A percentile compares a stretch with the other conserved stretches of the same genome.
These are phyloP conservation scores for Micrasema minimum DNA, from an alignment of 1,140 invertebrate genomes.

Conservation along the genomic window DNA sequence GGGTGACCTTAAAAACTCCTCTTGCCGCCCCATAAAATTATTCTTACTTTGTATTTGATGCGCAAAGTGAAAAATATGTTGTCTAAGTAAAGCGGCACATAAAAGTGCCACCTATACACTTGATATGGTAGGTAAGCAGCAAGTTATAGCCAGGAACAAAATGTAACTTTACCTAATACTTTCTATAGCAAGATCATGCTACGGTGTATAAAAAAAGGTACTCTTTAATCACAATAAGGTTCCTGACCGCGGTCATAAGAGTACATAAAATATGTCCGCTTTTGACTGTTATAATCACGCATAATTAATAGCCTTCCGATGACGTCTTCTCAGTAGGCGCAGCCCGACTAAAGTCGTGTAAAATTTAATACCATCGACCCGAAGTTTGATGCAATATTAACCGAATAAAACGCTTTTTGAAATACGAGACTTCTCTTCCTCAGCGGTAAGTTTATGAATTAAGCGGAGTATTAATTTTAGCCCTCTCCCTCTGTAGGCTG, in stretches of 20 bases:
- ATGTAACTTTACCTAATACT: not conserved
- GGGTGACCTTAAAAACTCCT: constrained; percentile 13
- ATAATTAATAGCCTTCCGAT: constrained; percentile 46
- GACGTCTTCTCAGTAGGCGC: constrained; percentile 30
- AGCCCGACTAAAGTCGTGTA: constrained; percentile 18
- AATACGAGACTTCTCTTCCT: not conserved
- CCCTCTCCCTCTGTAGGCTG: constrained; percentile 22
- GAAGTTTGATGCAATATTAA: constrained; percentile 42
- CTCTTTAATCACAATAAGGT: constrained; percentile 43
- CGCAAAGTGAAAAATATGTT: constrained; percentile 23
- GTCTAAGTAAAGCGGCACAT: constrained; percentile 1
- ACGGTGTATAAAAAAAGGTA: not conserved
- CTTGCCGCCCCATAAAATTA: constrained; percentile 17
- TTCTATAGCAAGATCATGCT: not conserved
- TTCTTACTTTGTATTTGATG: constrained; percentile 35
- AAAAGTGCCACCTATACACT: not conserved
- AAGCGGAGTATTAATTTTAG: constrained; percentile 49
- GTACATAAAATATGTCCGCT: constrained; percentile 41
- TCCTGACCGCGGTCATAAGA: constrained; percentile 47
- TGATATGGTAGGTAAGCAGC: too few species aligned
- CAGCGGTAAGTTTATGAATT: constrained; percentile 41
- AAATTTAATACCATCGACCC: constrained; percentile 26
- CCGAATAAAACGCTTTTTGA: constrained; percentile 36
- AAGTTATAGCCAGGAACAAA: too few species aligned
- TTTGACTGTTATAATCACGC: constrained; percentile 48